Percentiles rank a stretch among this genome's conserved stretches.
phyloP scores from a whole-genome alignment of 30 jellyfish, hydroid and myxozoan species.

The Mastigias papua region DNA sequence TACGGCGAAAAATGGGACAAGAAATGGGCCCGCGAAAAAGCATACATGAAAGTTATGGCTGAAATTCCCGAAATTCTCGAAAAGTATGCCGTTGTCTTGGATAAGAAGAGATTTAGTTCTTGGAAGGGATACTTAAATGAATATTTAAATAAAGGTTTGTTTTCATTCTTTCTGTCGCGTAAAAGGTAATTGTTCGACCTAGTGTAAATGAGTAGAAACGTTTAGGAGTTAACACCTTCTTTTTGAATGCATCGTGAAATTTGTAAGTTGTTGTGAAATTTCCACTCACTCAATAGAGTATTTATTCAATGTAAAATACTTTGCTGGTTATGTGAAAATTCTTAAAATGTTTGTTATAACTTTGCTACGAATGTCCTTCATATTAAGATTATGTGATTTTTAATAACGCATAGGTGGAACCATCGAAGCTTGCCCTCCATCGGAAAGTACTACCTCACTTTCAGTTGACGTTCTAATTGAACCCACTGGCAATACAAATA shows the following conservation, averaged over 20 bases:
- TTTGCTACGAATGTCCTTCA: no score
- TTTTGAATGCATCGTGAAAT: no score
- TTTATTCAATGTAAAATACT: no score
- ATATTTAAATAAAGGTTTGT: slow-evolving; percentile 28
- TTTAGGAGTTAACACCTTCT: no score
- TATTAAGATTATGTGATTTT: no score
- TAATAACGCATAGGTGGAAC: slow-evolving; percentile 94
- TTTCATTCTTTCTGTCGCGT: neutral
- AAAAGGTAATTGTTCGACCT: neutral
- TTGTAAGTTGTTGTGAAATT: no score
- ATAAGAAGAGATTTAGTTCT: slow-evolving; percentile 36
- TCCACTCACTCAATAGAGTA: no score
- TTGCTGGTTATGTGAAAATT: no score
- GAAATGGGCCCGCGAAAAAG: slow-evolving; percentile 93
- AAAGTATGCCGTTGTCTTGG: slow-evolving; percentile 56
- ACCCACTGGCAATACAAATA: slow-evolving; percentile 73
- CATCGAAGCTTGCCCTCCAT: slow-evolving; percentile 92
- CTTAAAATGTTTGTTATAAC: neutral
- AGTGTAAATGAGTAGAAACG: no score
- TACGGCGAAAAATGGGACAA: slow-evolving; percentile 96
- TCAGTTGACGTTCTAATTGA: slow-evolving; percentile 87
- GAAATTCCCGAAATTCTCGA: slow-evolving; percentile 86
- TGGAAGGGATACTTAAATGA: slow-evolving; percentile 72
- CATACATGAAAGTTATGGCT: slow-evolving; percentile 56
- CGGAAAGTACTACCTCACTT: slow-evolving; percentile 85